A percentile compares a stretch with the other conserved stretches of the same genome.
Conservation (phyloP, 2,888 invertebrate genomes). For the Chalcosyrphus nemorum region DNA sequence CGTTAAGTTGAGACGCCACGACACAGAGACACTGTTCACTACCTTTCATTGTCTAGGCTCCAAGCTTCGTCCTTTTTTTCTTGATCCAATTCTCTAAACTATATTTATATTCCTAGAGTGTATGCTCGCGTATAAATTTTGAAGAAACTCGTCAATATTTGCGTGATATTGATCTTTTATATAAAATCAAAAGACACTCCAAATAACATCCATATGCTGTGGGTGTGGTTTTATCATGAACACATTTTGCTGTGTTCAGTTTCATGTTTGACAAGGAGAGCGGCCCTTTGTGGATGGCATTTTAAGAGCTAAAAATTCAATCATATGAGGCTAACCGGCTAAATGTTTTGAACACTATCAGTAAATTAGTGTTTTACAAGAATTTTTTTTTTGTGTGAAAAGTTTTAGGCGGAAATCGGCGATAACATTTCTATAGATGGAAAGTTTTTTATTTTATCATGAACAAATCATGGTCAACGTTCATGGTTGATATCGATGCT, state of each 20-base stretch:
- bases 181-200: constrained; percentile 17
- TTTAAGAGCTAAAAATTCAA: constrained; percentile 45
- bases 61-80: neutral
- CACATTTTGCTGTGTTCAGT: constrained; percentile 20
- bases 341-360: constrained; percentile 39
- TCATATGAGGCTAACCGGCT: neutral
- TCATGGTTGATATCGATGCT: neutral
- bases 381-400: constrained; percentile 37
- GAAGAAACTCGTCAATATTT: constrained; percentile 45
- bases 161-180: constrained; percentile 53
- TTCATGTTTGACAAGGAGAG: constrained; percentile 48
- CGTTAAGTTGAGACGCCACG: neutral
- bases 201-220: neutral
- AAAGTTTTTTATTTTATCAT: constrained; percentile 18
- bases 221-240: constrained; percentile 57
- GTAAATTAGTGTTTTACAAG: constrained; percentile 56
- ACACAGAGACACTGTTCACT: constrained; percentile 6
- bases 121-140: constrained; percentile 46
- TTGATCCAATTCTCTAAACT: constrained; percentile 26
- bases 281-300: constrained; percentile 58
- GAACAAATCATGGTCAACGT: neutral
- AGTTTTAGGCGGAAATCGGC: constrained; percentile 25
- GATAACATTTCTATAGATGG: constrained; percentile 16
- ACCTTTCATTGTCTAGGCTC: constrained; percentile 64
- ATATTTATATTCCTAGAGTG: constrained; percentile 29